A percentile compares a stretch with the other conserved stretches of the same genome.
Evolutionary conservation across 2,888 invertebrate genomes (phyloP).

Genomic region (Harpalus rufipes): DNA sequence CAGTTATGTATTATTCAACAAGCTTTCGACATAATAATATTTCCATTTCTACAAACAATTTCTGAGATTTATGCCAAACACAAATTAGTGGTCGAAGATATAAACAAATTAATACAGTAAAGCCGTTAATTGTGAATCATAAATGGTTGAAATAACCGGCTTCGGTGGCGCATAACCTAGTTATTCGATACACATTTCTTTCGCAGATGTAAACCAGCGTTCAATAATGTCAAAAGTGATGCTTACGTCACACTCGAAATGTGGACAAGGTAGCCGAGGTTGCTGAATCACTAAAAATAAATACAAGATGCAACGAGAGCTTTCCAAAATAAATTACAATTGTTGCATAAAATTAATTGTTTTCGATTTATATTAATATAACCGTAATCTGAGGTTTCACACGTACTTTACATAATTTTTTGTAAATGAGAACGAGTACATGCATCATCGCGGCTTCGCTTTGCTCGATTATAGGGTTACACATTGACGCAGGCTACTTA

Average conservation of each 20-base stretch:
- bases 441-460: background rate
- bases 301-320: conserved; percentile 43
- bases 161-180: conserved; percentile 38
- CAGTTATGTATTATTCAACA: conserved; percentile 3
- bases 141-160: conserved; percentile 45
- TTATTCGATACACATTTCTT: conserved; percentile 46
- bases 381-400: conserved; percentile 31
- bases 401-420: conserved; percentile 53
- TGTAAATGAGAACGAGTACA: background rate
- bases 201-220: conserved; percentile 2
- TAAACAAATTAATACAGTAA: conserved; percentile 47
- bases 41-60: conserved; percentile 6
- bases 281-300: conserved; percentile 39
- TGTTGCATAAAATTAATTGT: conserved; percentile 51
- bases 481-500: background rate
- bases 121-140: conserved; percentile 37
- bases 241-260: conserved; percentile 49
- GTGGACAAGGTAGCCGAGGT: conserved; percentile 45
- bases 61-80: conserved; percentile 4
- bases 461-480: conserved; percentile 25
- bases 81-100: conserved; percentile 19
- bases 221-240: conserved; percentile 56
- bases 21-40: conserved; percentile 31
- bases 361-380: conserved; percentile 25
- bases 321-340: conserved; percentile 50